Base-by-base conservation (phyloP, 1,140 invertebrate species). In the Tetramorium simillimum region DNA sequence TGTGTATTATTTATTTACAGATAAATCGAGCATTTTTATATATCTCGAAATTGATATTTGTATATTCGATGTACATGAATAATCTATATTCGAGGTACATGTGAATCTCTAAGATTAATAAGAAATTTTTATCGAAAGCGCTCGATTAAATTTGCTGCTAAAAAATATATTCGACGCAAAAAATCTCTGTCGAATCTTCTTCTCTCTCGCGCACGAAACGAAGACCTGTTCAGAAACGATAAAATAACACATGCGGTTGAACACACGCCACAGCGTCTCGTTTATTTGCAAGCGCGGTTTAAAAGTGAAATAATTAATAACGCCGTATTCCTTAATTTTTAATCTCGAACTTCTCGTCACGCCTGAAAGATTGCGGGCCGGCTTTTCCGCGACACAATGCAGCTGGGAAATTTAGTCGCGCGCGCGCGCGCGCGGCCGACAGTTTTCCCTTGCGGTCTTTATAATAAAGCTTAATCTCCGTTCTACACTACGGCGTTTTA, bases 381-480 rank as follows among this genome's bases (percentile, higher is more conserved):
- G 51, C 80, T 82, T 62, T 84, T 16, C 43, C 80, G 14, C n/a
- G 69, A 49, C 40, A 49, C 80, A 60, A 73, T 60, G 56, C 56
- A 46, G 40, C 21, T 14, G 40, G 28, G 28, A 84, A 84, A 84
- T 84, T 84, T 62, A 84, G 80, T 63, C 43, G 37, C 73, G 21
- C 70, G 60, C 56, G 24, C 43, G 37, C 73, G 21, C 70, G 60
- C 56, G 24, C 51, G 37, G n/a, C 21, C 72, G 43, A 62, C 58
- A 43, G 37, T 78, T 78, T 78, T 78, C 49, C 33, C 62, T 51
- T 14, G 24, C 80, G 51, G 67, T 33, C 72, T 51, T 78, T 78
- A 85, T 78, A 78, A 78, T 78, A 78, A 85, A 78, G 73, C 73
- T 77, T 78, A 78, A 85, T 85, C 62, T 85, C 82, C 58, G 49